Conservation (phyloP, 30 jellyfish, hydroid and myxozoan genomes). For the Calvadosia cruxmelitensis region DNA sequence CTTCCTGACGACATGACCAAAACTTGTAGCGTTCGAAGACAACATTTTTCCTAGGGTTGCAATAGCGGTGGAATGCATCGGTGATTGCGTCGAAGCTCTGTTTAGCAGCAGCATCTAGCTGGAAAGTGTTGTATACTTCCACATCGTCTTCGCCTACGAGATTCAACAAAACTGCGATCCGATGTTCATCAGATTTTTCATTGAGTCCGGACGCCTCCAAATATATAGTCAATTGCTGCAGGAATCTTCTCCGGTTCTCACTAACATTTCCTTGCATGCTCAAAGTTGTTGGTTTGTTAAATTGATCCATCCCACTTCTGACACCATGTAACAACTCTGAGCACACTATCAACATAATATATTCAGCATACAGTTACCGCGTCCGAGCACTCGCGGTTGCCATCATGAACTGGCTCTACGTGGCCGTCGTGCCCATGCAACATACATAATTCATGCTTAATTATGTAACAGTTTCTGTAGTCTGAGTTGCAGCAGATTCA, state of each 20-base stretch:
- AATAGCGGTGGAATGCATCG: slow-evolving; percentile 3
- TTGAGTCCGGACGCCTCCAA: slow-evolving; percentile 6
- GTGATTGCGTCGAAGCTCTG: not conserved
- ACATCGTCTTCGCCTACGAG: slow-evolving; percentile 17
- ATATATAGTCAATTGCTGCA: slow-evolving; percentile 9
- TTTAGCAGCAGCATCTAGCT: slow-evolving; percentile 4
- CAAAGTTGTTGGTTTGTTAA: not conserved
- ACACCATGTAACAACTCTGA: not conserved
- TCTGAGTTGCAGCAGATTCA: no score
- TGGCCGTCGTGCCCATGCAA: no score
- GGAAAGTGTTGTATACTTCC: slow-evolving; percentile 20
- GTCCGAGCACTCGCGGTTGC: no score
- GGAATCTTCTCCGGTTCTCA: slow-evolving; percentile 3
- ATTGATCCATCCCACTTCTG: not conserved
- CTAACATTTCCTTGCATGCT: not conserved
- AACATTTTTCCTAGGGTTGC: slow-evolving; percentile 24
- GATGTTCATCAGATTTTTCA: slow-evolving; percentile 18
- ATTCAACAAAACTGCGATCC: slow-evolving; percentile 11
- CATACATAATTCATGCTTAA: no score
- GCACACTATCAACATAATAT: no score
- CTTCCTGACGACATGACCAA: slow-evolving; percentile 6
- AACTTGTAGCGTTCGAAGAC: slow-evolving; percentile 15
- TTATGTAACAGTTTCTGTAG: no score
- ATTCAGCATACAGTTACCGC: no score
- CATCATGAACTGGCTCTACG: no score